Evolutionary conservation across 2,888 invertebrate species (phyloP).

Genomic region (Nymphalis polychloros): DNA sequence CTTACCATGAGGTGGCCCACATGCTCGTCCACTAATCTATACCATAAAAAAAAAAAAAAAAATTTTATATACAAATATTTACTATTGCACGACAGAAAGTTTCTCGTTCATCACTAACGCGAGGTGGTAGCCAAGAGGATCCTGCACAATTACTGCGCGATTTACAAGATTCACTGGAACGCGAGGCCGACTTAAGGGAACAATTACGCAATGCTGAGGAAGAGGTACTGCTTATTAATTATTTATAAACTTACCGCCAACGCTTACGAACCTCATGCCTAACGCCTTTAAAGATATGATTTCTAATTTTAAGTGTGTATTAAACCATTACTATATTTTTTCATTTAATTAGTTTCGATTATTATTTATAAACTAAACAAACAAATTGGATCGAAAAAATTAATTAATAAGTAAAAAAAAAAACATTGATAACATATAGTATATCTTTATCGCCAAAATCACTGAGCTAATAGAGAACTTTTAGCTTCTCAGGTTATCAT

Average conservation of each 20-base stretch:
- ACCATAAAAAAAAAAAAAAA: no score
- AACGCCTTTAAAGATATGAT: not conserved
- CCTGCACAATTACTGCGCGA: conserved; percentile 91
- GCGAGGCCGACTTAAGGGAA: conserved; percentile 96
- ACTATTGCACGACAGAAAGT: conserved; percentile 77
- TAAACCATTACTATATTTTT: not conserved
- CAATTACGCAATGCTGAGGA: conserved; percentile 96
- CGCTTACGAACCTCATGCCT: not conserved
- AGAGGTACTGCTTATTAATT: conserved; percentile 82
- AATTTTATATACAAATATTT: not conserved
- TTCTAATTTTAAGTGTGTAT: not conserved
- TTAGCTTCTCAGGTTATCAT: no score
- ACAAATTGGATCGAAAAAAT: not conserved
- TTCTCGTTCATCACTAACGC: conserved; percentile 87
- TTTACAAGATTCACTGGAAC: conserved; percentile 94
- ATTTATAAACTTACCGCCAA: not conserved
- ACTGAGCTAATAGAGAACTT: no score
- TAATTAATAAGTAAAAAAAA: no score
- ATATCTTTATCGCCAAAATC: no score
- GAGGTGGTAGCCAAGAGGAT: conserved; percentile 91
- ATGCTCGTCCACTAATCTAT: no score
- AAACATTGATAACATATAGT: no score
- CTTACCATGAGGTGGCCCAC: no score
- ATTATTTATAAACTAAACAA: not conserved
- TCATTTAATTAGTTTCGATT: not conserved